Percentiles rank a stretch among this genome's conserved stretches.
Evolutionary conservation across 2,113 vertebrate species (phyloP).

Genomic region (Guaruba guarouba): DNA sequence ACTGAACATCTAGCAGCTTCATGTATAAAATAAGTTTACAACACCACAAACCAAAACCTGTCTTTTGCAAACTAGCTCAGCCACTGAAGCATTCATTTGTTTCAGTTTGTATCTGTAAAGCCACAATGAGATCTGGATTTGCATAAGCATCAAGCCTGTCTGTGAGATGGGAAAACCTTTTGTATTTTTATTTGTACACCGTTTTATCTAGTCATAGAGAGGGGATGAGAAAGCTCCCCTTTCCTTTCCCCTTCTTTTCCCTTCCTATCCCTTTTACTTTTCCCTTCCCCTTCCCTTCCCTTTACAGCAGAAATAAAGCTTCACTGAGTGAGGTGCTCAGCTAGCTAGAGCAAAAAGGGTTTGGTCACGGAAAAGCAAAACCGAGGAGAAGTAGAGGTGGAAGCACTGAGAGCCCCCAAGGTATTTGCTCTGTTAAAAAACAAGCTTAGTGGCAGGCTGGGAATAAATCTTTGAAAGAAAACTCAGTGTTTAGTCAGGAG

Average conservation of each 20-base stretch:
- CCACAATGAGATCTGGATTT: background rate
- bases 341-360: background rate
- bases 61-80: background rate
- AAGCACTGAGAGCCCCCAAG: background rate
- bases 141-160: background rate
- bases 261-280: background rate
- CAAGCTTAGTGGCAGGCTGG: background rate
- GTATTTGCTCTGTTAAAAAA: background rate
- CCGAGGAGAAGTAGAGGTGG: background rate
- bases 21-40: background rate
- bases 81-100: background rate
- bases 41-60: background rate
- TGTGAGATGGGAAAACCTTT: background rate
- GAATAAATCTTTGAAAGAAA: background rate
- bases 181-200: fast-evolving
- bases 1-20: background rate
- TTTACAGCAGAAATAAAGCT: background rate
- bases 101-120: background rate
- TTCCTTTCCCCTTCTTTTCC: too few species aligned
- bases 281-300: too few species aligned
- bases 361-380: background rate
- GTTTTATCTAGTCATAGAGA: background rate
- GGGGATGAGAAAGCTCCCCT: background rate
- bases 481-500: background rate
- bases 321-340: background rate